Conservation (phyloP, 1,140 invertebrate genomes). For the Conus betulinus region DNA sequence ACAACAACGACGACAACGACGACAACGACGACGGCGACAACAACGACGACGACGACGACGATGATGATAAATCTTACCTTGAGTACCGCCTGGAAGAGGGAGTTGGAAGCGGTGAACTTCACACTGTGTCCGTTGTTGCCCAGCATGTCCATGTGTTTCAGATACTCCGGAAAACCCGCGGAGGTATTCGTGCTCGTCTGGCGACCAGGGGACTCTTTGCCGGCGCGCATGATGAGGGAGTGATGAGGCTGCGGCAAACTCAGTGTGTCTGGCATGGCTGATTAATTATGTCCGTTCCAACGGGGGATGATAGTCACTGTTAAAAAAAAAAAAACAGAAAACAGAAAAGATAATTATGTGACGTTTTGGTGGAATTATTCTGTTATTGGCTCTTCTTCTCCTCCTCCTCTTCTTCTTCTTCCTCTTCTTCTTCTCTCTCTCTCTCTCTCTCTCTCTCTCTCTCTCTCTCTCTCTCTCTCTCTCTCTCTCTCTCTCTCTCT, state of each 20-base stretch:
- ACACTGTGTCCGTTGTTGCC: background rate
- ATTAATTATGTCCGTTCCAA: no score
- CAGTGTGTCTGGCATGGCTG: slow-evolving; percentile 5
- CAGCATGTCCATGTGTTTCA: slow-evolving; percentile 25
- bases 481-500: no score
- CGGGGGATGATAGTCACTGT: no score
- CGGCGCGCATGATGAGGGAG: background rate
- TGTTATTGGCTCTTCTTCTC: no score
- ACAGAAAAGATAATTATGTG: no score
- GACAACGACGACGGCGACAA: background rate
- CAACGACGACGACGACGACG: background rate
- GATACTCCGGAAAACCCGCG: slow-evolving; percentile 20
- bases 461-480: no score
- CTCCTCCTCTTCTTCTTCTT: no score
- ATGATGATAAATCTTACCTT: slow-evolving; percentile 41
- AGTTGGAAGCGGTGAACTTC: slow-evolving; percentile 43
- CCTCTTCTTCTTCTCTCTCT: no score
- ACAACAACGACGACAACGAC: background rate
- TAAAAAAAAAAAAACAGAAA: no score
- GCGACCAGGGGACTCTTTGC: slow-evolving; percentile 17
- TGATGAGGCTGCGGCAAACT: background rate
- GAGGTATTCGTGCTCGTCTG: background rate
- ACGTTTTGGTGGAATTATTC: no score
- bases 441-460: no score
- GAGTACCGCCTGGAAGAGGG: slow-evolving; percentile 59